phyloP scores from a whole-genome alignment of 2,113 vertebrate species.

The Burhinus bistriatus region DNA sequence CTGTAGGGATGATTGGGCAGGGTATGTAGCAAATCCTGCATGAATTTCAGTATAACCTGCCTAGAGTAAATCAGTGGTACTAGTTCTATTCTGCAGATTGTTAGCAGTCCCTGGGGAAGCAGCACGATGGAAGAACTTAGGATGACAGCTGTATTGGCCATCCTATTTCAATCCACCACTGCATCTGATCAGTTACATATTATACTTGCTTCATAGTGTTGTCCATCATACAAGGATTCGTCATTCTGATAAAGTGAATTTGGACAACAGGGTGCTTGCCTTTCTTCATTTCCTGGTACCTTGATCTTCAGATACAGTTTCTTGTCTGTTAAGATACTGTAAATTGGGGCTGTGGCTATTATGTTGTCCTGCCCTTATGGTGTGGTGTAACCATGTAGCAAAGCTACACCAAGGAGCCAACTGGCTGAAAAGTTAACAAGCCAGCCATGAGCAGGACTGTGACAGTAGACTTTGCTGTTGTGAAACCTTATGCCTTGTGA shows the following conservation, averaged over 20 bases:
- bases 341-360: neutral
- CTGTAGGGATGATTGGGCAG: neutral
- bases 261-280: neutral
- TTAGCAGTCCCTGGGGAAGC: neutral
- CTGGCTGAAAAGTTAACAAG: neutral
- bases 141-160: neutral
- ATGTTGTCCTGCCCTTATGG: accelerated
- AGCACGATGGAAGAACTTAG: neutral
- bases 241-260: neutral
- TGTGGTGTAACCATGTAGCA: neutral
- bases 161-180: neutral
- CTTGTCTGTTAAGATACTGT: neutral
- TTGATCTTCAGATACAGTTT: neutral
- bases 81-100: neutral
- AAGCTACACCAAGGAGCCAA: neutral
- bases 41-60: neutral
- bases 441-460: neutral
- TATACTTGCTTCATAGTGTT: neutral
- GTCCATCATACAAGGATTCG: neutral
- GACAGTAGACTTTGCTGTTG: neutral
- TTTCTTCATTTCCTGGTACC: neutral
- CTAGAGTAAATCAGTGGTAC: accelerated
- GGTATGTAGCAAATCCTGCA: neutral
- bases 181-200: accelerated
- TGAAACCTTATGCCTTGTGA: neutral